Evolutionary conservation across 2,888 invertebrate species (phyloP).

Genomic region (Drosophila acutilabella): DNA sequence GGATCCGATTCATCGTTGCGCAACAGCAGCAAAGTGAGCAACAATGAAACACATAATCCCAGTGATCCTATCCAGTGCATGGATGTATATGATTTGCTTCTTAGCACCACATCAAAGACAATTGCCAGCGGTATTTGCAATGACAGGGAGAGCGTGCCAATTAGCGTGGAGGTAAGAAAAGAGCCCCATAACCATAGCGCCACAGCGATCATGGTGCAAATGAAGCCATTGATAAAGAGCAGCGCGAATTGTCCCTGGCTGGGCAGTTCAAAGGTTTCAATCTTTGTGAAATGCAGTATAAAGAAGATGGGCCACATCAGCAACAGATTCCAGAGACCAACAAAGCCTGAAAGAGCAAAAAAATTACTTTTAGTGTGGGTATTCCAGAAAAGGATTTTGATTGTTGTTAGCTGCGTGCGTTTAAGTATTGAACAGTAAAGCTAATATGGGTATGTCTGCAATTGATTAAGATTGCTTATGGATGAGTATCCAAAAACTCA

Average conservation of each 20-base stretch:
- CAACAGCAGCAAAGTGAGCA: constrained; percentile 88
- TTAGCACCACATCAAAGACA: constrained; percentile 92
- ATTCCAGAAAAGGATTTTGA: neutral
- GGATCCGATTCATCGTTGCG: constrained; percentile 95
- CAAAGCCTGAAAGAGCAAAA: constrained; percentile 90
- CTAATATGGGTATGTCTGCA: neutral
- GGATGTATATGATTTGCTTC: constrained; percentile 88
- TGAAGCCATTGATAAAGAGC: constrained; percentile 93
- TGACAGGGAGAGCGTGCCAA: constrained; percentile 94
- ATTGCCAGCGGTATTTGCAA: constrained; percentile 95
- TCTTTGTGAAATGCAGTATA: constrained; percentile 91
- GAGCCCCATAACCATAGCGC: constrained; percentile 98
- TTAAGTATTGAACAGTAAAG: no score
- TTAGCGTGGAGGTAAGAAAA: constrained; percentile 95
- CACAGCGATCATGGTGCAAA: constrained; percentile 96
- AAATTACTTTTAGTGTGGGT: neutral
- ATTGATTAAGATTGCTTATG: neutral
- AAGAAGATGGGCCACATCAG: constrained; percentile 96
- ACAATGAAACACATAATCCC: constrained; percentile 88
- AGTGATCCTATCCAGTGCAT: constrained; percentile 92
- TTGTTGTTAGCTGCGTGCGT: no score
- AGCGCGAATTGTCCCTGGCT: constrained; percentile 92
- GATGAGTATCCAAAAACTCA: constrained; percentile 83
- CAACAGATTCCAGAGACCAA: constrained; percentile 95
- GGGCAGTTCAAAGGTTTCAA: constrained; percentile 95